A percentile compares a stretch with the other conserved stretches of the same genome.
Evolutionary conservation across 2,797 vertebrate species (phyloP).

Genomic region (Tolypeutes matacus): DNA sequence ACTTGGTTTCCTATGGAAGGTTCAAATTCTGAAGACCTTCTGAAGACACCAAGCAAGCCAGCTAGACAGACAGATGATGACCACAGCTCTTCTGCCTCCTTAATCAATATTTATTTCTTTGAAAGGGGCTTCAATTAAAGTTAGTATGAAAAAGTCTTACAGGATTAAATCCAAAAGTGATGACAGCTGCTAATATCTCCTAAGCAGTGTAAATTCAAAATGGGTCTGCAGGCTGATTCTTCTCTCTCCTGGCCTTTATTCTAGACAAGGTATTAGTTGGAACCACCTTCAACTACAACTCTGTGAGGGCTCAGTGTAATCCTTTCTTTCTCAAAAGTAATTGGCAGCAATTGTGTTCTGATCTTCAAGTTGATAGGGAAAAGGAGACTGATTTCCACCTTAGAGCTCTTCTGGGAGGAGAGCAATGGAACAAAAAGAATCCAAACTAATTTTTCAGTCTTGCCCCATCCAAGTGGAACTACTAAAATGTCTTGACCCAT

Average conservation of each 20-base stretch:
- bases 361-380: neutral
- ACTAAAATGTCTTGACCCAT: neutral
- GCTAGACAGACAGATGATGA: neutral
- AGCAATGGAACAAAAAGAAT: neutral
- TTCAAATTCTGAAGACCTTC: neutral
- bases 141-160: neutral
- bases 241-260: neutral
- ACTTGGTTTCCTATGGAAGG: neutral
- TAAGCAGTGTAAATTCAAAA: neutral
- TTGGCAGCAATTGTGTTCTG: slow-evolving; percentile 10
- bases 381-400: neutral
- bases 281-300: too few species aligned
- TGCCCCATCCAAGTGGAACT: neutral
- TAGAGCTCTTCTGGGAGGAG: neutral
- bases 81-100: neutral
- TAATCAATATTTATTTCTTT: neutral
- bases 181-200: neutral
- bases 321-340: neutral
- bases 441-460: neutral
- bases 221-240: neutral
- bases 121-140: neutral
- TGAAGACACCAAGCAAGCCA: neutral
- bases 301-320: neutral
- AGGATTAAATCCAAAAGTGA: neutral
- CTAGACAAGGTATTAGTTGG: neutral